Evolutionary conservation across 2,888 invertebrate genomes (phyloP), one percentile per base, ranked within the genome.

Genomic region (Gastrophysa polygoni): DNA sequence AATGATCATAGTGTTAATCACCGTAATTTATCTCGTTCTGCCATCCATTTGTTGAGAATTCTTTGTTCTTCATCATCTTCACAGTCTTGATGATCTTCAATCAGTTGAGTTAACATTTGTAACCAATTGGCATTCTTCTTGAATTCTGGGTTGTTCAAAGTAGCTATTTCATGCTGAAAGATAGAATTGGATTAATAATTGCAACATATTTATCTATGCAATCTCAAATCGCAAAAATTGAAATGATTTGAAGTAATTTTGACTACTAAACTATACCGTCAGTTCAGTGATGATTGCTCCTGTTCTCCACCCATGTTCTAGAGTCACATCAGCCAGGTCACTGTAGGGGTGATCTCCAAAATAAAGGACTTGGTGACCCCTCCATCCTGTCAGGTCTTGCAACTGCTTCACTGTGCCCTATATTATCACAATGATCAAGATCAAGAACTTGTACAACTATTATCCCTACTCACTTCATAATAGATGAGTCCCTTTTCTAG

Each of bases 311-410:
- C 97, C 97, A 81, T 97, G 96, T 78, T 96, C 93, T 32, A 97
- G 83, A 0, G 96, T 96, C 38, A 96, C 95, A 84, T 98, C 97
- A 7, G 97, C 98, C 61, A 98, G 86, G 83, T 98, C 98, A 75
- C 91, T 95, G 83, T 97, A 98, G 0, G 98, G 97, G 83, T 98
- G 98, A 83, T 98, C 98, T 0, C 98, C 98, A 82, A 98, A 98
- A 82, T 98, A 98, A 18, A 98, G 82, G 44, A 98, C 97, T 74
- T 93, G 92, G 75, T 93, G 92, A 0, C 96, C 96, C 59, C 86
- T 84, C 96, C 97, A 98, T 0, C 93, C 95, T 0, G 96, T 98
- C 79, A 97, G 85, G 63, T 93, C 91, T 81, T 95, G 94, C 29
- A 98, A 84, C 78, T 95, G 93, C 73, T 91, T 91, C 17, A 98